Evolutionary conservation across 2,113 vertebrate species (phyloP).

Genomic region (Mustela nigripes): DNA sequence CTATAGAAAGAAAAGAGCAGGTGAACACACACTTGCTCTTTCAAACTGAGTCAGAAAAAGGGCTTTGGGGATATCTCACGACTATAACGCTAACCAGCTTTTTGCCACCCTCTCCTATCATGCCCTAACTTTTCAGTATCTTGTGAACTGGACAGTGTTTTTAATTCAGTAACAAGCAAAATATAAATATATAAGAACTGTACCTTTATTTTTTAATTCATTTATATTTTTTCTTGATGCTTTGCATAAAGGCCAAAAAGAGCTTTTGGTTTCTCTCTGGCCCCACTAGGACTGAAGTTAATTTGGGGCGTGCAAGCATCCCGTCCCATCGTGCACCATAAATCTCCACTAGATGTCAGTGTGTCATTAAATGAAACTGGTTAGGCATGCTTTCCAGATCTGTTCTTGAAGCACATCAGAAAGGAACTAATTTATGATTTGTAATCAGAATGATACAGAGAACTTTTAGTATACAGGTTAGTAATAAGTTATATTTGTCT

Average conservation of each 20-base stretch:
- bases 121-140: not conserved
- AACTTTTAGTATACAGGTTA: not conserved
- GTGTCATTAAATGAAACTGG: constrained; percentile 63
- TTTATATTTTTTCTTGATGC: not conserved
- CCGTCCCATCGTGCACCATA: not conserved
- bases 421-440: constrained; percentile 14
- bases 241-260: not conserved
- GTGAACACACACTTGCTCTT: not conserved
- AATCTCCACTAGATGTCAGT: constrained; percentile 87
- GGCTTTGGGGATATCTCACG: not conserved
- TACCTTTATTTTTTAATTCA: not conserved
- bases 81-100: not conserved
- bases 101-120: rapidly evolving
- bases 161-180: not conserved
- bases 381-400: not conserved
- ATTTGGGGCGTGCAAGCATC: not conserved
- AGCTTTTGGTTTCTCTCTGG: not conserved
- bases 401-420: not conserved
- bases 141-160: not conserved
- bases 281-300: not conserved
- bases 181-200: not conserved
- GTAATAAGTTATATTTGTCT: not conserved
- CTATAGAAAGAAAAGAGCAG: not conserved
- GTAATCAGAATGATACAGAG: not conserved
- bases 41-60: not conserved